These are phyloP conservation scores for Ophioninae sp. DNA, from an alignment of 2,888 invertebrate species.

Conservation along the genomic window DNA sequence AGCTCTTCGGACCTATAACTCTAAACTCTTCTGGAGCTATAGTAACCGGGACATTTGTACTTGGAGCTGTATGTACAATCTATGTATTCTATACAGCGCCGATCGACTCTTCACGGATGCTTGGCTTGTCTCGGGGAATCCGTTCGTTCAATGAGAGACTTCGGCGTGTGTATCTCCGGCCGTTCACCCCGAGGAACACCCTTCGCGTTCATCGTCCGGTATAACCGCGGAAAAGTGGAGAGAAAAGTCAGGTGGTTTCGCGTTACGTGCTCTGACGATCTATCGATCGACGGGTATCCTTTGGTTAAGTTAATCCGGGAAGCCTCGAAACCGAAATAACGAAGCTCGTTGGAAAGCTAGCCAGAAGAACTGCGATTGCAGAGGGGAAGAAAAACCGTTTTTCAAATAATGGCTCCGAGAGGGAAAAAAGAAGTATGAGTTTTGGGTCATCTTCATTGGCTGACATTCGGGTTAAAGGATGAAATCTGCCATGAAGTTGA, in stretches of 20 bases:
- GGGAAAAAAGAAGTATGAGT: slow-evolving; percentile 16
- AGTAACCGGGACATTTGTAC: slow-evolving; percentile 12
- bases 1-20: slow-evolving; percentile 61
- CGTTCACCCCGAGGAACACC: slow-evolving; percentile 54
- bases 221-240: slow-evolving; percentile 39
- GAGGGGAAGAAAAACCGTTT: neutral
- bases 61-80: neutral
- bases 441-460: slow-evolving; percentile 1
- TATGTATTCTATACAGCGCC: slow-evolving; percentile 12
- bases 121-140: slow-evolving; percentile 56
- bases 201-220: slow-evolving; percentile 32
- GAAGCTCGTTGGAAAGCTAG: neutral
- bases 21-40: slow-evolving; percentile 40
- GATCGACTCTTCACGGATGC: slow-evolving; percentile 11
- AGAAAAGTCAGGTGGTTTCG: slow-evolving; percentile 27
- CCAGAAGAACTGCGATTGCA: neutral
- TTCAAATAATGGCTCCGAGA: slow-evolving; percentile 2
- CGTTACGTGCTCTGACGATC: slow-evolving; percentile 28
- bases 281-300: slow-evolving; percentile 13
- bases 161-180: slow-evolving; percentile 51
- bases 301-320: slow-evolving; percentile 24
- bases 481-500: neutral
- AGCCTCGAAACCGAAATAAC: slow-evolving; percentile 18
- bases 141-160: slow-evolving; percentile 56
- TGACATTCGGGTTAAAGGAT: neutral